Percentiles rank a stretch among this genome's conserved stretches.
These are phyloP conservation scores for Anguilla obscura DNA, from an alignment of 2,797 vertebrate genomes.

Conservation along the genomic window DNA sequence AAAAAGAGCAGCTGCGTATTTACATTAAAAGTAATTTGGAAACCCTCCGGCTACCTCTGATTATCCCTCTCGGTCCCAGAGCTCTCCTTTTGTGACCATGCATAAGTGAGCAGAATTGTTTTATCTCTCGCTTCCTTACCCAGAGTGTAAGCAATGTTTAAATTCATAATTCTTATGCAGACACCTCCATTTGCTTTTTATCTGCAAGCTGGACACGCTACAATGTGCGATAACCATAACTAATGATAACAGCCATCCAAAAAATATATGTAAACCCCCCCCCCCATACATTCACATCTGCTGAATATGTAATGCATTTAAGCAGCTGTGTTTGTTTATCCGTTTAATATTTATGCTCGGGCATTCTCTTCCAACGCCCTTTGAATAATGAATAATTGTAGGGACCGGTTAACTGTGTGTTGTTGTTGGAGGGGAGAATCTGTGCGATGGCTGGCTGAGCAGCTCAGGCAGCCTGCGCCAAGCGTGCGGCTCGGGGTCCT, in stretches of 20 bases:
- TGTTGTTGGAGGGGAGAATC: not conserved
- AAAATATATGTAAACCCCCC: not conserved
- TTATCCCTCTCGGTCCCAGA: conserved; percentile 56
- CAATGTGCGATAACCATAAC: conserved; percentile 21
- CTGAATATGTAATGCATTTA: not conserved
- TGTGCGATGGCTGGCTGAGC: not conserved
- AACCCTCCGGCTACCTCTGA: conserved; percentile 56
- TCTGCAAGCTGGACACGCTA: conserved; percentile 35
- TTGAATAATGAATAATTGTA: conserved; percentile 1
- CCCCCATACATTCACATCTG: not conserved
- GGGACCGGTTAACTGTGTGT: not conserved
- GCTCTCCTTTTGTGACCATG: conserved; percentile 38
- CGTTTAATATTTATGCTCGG: not conserved
- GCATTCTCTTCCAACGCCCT: not conserved
- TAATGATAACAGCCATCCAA: not conserved
- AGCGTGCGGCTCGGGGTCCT: no score
- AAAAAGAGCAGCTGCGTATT: conserved; percentile 62
- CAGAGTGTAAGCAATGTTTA: conserved; percentile 38
- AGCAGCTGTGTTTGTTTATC: not conserved
- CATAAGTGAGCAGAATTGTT: conserved; percentile 23
- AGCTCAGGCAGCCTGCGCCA: not conserved
- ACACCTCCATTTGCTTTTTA: conserved; percentile 55
- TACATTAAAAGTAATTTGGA: conserved; percentile 70
- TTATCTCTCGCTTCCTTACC: conserved; percentile 22
- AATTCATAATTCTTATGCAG: conserved; percentile 52